These are phyloP conservation scores for Cataglyphis albicans DNA, from an alignment of 2,888 invertebrate genomes.

Conservation along the genomic window DNA sequence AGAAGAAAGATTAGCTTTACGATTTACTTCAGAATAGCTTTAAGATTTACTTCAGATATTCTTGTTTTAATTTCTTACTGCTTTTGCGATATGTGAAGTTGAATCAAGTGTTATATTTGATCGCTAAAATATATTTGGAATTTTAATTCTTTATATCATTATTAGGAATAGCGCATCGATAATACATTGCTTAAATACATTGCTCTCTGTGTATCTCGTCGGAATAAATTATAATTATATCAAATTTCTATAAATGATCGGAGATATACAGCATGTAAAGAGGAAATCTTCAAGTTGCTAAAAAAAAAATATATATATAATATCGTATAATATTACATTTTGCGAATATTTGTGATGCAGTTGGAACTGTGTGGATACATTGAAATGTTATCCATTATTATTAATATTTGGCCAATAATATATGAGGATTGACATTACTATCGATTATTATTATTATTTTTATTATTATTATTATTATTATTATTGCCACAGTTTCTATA, in stretches of 20 bases:
- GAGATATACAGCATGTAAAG: background rate
- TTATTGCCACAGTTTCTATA: background rate
- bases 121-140: background rate
- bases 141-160: conserved; percentile 15
- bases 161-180: background rate
- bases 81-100: conserved; percentile 10
- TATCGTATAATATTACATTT: conserved; percentile 2
- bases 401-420: conserved; percentile 2
- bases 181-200: conserved; percentile 2
- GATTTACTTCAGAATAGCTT: too few relatives aligned
- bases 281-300: conserved; percentile 5
- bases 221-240: conserved; percentile 1
- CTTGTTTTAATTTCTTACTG: background rate
- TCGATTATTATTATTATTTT: background rate
- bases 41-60: background rate
- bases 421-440: conserved; percentile 4
- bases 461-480: too few relatives aligned
- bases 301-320: background rate
- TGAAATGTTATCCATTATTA: conserved; percentile 20
- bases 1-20: conserved; percentile 59
- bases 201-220: background rate
- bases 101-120: conserved; percentile 26
- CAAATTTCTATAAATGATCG: conserved; percentile 30
- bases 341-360: conserved; percentile 2
- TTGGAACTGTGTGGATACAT: background rate